Conservation (phyloP, 2,888 invertebrate genomes). For the Sycophila texana region DNA sequence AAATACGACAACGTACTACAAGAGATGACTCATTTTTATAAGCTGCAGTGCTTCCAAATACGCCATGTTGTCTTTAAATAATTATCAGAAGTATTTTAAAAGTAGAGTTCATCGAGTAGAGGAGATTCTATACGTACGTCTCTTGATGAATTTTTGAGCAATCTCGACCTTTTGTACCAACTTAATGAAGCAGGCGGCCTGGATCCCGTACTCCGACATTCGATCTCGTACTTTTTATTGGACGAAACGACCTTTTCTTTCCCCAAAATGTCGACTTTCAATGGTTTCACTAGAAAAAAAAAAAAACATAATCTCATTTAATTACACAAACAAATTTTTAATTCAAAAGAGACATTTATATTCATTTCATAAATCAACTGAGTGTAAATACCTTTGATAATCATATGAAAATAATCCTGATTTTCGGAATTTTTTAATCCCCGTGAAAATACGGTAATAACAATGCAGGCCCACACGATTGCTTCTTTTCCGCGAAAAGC, state of each 20-base stretch:
- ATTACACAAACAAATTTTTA: neutral
- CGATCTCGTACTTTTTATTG: constrained; percentile 89
- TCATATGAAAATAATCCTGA: too few species aligned
- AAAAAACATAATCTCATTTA: neutral
- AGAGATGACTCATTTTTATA: neutral
- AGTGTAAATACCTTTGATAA: neutral
- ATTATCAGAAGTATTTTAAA: too few species aligned
- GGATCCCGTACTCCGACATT: constrained; percentile 91
- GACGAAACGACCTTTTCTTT: constrained; percentile 90
- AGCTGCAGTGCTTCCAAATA: too few species aligned
- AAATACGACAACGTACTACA: neutral
- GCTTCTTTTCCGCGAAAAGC: neutral
- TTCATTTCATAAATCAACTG: too few species aligned
- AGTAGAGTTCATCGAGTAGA: too few species aligned
- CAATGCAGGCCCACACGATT: too few species aligned
- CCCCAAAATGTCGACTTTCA: constrained; percentile 87
- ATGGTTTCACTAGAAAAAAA: constrained; percentile 86
- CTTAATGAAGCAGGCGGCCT: constrained; percentile 90
- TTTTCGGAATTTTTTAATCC: too few species aligned
- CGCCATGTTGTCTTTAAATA: too few species aligned
- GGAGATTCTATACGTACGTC: constrained; percentile 81
- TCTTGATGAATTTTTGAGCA: constrained; percentile 87
- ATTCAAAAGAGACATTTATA: neutral
- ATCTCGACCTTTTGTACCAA: constrained; percentile 93
- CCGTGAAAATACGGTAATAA: too few species aligned